phyloP scores from a whole-genome alignment of 1,140 invertebrate species.

The Drosophila nebulosa region DNA sequence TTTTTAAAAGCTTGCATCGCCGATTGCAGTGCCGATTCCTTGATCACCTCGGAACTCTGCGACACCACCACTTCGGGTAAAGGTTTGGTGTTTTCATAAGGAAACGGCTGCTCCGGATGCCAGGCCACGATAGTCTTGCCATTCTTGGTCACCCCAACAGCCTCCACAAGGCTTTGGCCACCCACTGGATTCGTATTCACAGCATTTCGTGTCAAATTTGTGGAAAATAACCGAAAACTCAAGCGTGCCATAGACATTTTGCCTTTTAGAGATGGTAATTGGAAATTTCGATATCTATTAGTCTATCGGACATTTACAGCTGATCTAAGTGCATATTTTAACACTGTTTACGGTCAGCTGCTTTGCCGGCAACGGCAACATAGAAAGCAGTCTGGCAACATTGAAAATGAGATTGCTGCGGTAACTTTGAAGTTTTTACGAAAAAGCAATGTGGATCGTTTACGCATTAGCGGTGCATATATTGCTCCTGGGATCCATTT shows the following conservation, averaged over 20 bases:
- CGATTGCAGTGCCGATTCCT: slow-evolving; percentile 84
- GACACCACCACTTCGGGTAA: slow-evolving; percentile 82
- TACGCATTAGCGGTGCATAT: slow-evolving; percentile 81
- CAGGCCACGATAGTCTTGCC: slow-evolving; percentile 91
- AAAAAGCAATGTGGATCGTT: slow-evolving; percentile 63
- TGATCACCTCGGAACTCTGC: slow-evolving; percentile 83
- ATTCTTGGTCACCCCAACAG: slow-evolving; percentile 87
- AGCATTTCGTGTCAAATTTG: slow-evolving; percentile 36
- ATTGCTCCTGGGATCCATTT: slow-evolving; percentile 84
- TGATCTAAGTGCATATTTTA: slow-evolving; percentile 1
- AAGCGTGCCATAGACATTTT: slow-evolving; percentile 67
- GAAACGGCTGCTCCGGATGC: slow-evolving; percentile 91
- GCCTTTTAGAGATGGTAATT: slow-evolving; percentile 6
- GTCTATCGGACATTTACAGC: not conserved
- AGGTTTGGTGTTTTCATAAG: slow-evolving; percentile 91
- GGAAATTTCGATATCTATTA: not conserved
- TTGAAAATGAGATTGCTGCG: too few relatives aligned
- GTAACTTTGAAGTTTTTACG: too few relatives aligned
- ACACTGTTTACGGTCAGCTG: not conserved
- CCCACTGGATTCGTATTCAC: slow-evolving; percentile 58
- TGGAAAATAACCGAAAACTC: slow-evolving; percentile 68
- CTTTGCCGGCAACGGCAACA: not conserved
- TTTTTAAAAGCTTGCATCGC: slow-evolving; percentile 85
- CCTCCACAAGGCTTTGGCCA: slow-evolving; percentile 77
- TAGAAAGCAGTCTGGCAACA: too few relatives aligned